Conservation (phyloP, 2,113 vertebrate species). For the Sarotherodon lohbergeri region DNA sequence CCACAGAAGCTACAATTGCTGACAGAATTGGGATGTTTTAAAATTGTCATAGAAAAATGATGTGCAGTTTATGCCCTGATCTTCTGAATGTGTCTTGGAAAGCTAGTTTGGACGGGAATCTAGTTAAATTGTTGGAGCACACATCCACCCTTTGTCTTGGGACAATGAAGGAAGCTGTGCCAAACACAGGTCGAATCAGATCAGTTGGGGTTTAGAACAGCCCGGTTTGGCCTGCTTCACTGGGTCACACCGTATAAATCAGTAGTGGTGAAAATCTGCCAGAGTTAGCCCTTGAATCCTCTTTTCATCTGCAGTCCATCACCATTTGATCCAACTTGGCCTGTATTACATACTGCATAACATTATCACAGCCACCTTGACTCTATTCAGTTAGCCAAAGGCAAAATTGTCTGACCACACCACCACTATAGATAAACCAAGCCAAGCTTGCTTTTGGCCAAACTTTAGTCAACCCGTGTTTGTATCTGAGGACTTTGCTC, state of each 20-base stretch:
- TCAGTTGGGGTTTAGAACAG: constrained; percentile 20
- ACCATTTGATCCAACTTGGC: constrained; percentile 26
- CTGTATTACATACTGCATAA: constrained; percentile 6
- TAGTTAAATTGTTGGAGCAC: neutral
- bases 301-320: constrained; percentile 40
- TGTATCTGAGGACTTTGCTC: neutral
- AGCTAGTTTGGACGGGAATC: constrained; percentile 10
- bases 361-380: constrained; percentile 25
- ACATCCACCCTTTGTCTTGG: constrained; percentile 9
- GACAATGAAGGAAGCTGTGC: constrained; percentile 1
- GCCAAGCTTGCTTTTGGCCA: neutral
- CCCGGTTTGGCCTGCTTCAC: constrained; percentile 5
- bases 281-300: constrained; percentile 36
- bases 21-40: constrained; percentile 17
- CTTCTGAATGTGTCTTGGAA: constrained; percentile 16
- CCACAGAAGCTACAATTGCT: constrained; percentile 19
- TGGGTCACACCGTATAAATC: constrained; percentile 49
- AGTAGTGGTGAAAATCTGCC: constrained; percentile 30
- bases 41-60: constrained; percentile 5
- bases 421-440: constrained; percentile 12
- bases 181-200: constrained; percentile 36
- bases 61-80: neutral
- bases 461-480: neutral
- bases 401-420: neutral
- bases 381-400: neutral